Evolutionary conservation across 2,888 invertebrate species (phyloP).

Genomic region (Entomobrya multifasciata): DNA sequence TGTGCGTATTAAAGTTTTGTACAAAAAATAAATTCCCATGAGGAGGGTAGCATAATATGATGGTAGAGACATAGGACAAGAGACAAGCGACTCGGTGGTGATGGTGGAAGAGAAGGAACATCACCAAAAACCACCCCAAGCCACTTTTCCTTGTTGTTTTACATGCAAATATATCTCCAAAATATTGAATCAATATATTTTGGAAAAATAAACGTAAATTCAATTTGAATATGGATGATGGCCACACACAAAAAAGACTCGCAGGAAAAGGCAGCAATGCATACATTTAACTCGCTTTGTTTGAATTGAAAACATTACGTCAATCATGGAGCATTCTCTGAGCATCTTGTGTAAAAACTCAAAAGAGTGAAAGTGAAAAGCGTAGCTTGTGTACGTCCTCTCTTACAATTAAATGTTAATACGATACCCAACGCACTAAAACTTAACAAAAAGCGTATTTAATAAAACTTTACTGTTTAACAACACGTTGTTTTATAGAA

Average conservation of each 20-base stretch:
- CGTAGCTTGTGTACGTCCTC: not conserved
- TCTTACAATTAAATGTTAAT: not conserved
- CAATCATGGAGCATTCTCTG: slow-evolving; percentile 30
- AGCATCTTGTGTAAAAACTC: too few relatives aligned
- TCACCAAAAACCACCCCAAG: not conserved
- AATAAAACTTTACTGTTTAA: not conserved
- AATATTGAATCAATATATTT: not conserved
- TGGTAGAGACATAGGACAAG: too few relatives aligned
- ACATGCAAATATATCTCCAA: not conserved
- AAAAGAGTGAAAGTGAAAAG: too few relatives aligned
- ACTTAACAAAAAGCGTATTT: slow-evolving; percentile 1
- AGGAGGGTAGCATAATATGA: slow-evolving; percentile 2
- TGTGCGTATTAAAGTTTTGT: not conserved
- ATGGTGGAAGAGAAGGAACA: not conserved
- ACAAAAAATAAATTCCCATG: slow-evolving; percentile 48
- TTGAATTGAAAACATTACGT: slow-evolving; percentile 29
- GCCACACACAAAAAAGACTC: slow-evolving; percentile 6
- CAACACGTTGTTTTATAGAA: slow-evolving; percentile 10
- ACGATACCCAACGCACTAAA: too few relatives aligned
- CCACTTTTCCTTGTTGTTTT: not conserved
- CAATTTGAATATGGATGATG: slow-evolving; percentile 33
- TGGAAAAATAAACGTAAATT: not conserved
- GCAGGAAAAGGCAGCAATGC: not conserved
- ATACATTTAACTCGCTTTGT: not conserved
- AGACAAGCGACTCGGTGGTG: not conserved